phyloP scores from a whole-genome alignment of 2,888 invertebrate genomes.

The Drosophila mayaguana region DNA sequence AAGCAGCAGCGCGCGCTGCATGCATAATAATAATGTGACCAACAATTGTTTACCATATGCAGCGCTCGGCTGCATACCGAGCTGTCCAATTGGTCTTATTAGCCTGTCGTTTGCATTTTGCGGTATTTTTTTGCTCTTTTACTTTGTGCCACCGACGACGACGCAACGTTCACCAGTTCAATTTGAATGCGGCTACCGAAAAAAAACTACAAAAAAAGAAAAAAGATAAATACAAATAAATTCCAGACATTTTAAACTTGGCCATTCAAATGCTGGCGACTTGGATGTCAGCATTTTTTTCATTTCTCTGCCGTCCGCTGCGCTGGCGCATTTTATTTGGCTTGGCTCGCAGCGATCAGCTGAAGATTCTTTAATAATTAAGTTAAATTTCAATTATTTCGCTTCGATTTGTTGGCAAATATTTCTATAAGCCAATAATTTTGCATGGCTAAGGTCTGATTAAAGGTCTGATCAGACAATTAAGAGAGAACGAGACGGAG shows the following conservation, averaged over 20 bases:
- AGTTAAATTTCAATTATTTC: slow-evolving; percentile 14
- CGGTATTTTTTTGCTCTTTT: slow-evolving; percentile 44
- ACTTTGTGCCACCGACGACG: slow-evolving; percentile 45
- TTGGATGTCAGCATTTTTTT: slow-evolving; percentile 19
- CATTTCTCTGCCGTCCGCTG: slow-evolving; percentile 2
- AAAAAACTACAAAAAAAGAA: slow-evolving; percentile 34
- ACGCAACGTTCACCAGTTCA: slow-evolving; percentile 42
- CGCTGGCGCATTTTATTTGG: slow-evolving; percentile 12
- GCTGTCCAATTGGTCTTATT: slow-evolving; percentile 79
- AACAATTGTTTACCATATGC: slow-evolving; percentile 82
- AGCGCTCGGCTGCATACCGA: slow-evolving; percentile 73
- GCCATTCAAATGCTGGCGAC: slow-evolving; percentile 74
- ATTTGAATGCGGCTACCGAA: slow-evolving; percentile 76
- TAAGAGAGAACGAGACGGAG: neutral
- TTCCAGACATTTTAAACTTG: slow-evolving; percentile 70
- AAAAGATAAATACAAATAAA: slow-evolving; percentile 48
- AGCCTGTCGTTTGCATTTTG: slow-evolving; percentile 82
- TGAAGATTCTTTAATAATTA: slow-evolving; percentile 34
- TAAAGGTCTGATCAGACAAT: too few relatives aligned
- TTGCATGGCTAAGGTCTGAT: neutral
- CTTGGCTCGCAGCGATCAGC: slow-evolving; percentile 3
- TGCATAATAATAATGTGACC: slow-evolving; percentile 65
- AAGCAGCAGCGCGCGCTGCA: slow-evolving; percentile 21
- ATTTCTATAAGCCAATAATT: neutral
- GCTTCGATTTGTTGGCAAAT: neutral